Evolutionary conservation across 2,797 vertebrate genomes (phyloP).

Genomic region (Threskiornis aethiopicus): DNA sequence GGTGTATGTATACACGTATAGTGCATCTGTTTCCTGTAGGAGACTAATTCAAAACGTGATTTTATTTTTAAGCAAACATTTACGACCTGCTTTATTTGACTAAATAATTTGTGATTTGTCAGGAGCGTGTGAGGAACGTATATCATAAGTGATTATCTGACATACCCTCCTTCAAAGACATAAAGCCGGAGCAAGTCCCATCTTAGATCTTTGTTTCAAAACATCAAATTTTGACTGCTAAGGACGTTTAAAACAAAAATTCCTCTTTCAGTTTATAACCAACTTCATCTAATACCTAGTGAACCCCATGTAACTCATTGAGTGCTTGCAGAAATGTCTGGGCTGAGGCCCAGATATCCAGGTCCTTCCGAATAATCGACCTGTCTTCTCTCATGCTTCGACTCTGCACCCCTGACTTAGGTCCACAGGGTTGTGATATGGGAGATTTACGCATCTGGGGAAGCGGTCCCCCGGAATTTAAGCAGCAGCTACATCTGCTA

Average conservation of each 20-base stretch:
- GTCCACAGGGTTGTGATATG: rapidly evolving
- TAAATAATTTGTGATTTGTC: background rate
- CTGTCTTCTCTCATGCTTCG: background rate
- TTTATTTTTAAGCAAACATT: background rate
- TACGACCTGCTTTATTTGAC: background rate
- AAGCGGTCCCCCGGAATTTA: background rate
- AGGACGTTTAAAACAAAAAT: background rate
- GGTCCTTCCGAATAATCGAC: background rate
- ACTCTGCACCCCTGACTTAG: rapidly evolving
- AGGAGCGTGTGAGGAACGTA: background rate
- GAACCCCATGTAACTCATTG: background rate
- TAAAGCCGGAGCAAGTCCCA: background rate
- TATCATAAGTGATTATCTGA: background rate
- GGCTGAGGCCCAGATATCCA: background rate
- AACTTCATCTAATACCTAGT: background rate
- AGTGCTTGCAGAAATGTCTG: background rate
- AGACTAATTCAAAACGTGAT: background rate
- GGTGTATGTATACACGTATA: background rate
- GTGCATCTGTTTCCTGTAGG: background rate
- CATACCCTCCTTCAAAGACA: background rate
- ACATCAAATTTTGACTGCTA: background rate
- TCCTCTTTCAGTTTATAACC: background rate
- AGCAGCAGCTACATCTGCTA: background rate
- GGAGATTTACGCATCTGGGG: background rate
- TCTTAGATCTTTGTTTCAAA: background rate